These are phyloP conservation scores for Polyommatus iphigenia DNA, from an alignment of 2,888 invertebrate genomes.

Conservation along the genomic window DNA sequence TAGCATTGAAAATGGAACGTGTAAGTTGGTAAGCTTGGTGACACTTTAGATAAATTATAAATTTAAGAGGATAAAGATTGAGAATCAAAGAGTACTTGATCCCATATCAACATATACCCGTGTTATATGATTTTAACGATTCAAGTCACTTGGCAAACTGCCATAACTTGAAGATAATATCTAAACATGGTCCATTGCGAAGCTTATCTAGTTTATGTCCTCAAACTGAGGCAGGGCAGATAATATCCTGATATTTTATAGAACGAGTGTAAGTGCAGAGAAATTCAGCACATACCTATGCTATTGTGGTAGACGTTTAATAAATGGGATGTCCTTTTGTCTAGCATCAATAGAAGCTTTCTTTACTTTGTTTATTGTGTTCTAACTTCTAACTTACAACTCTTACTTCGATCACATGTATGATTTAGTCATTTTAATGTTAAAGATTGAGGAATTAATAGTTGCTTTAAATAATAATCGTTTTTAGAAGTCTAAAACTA, in stretches of 20 bases:
- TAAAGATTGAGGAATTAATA: background rate
- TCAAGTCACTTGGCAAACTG: background rate
- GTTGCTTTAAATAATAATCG: background rate
- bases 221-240: background rate
- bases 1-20: too few species aligned
- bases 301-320: background rate
- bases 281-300: background rate
- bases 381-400: background rate
- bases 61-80: background rate
- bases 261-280: background rate
- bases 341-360: background rate
- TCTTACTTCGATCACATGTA: too few species aligned
- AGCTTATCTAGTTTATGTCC: conserved; percentile 27
- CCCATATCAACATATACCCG: background rate
- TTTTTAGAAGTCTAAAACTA: too few species aligned
- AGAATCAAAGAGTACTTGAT: background rate
- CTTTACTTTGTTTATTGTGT: background rate
- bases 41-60: background rate
- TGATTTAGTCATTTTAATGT: background rate
- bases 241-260: conserved; percentile 24
- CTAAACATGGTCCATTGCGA: background rate
- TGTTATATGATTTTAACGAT: conserved; percentile 11
- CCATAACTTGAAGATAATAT: conserved; percentile 7
- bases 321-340: background rate
- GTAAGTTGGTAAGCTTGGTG: background rate